Evolutionary conservation across 2,797 vertebrate genomes (phyloP), one percentile per base, ranked within the genome.

Genomic region (Serranus cabrilla): DNA sequence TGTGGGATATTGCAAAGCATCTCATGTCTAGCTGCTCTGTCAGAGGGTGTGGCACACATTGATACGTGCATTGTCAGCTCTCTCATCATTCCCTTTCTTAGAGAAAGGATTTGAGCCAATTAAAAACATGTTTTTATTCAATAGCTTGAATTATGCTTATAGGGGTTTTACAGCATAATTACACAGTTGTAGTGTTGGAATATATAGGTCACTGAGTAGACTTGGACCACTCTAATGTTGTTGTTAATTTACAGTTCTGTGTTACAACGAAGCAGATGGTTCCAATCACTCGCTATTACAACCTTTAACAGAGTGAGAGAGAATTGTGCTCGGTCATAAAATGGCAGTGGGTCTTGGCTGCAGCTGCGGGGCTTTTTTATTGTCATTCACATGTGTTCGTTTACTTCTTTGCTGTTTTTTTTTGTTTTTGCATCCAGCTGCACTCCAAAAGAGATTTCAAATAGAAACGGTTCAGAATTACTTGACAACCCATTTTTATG

Each of bases 271-370:
- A 71, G 70, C 93, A 93, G 78, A 92, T 93, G 93, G 83, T 91
- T 92, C 56, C 72, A 88, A 88, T 92, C 79, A 69, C 56, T 56
- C 40, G 11, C 80, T 80, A 87, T 81, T 86, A 61, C 77, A 82
- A 80, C 54, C 18, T 82, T 91, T 91, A 84, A 91, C 54, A 78
- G 68, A 91, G 86, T 87, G 81, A 86, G 76, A 77, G 85, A 87
- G 71, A 81, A 81, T 86, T 84, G 83, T 80, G 78, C 68, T 72
- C 10, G n/a, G 68, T 90, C 78, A 83, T 93, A 91, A 93, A 94
- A 89, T 78, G 57, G 34, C 68, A 86, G 75, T 42, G 71, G 73
- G 77, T 82, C 71, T 77, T 90, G 83, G 74, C 88, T 77, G 78
- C 71, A 85, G 77, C 75, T 85, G 76, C 39, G 51, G 56, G 58